phyloP scores from a whole-genome alignment of 2,113 vertebrate genomes.

The Psilopogon haemacephalus region DNA sequence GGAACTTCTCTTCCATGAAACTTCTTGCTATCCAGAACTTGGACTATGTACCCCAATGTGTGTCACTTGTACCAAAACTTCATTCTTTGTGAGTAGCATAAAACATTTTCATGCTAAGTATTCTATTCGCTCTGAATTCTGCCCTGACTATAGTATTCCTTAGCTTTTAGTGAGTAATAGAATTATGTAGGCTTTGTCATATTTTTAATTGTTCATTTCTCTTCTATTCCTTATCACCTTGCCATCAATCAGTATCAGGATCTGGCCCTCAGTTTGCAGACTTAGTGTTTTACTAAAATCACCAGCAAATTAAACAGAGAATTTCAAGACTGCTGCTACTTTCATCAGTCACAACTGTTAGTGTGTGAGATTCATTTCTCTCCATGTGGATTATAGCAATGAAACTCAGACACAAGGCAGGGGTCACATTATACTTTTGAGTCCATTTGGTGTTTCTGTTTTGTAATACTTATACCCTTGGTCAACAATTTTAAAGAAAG shows the following conservation, averaged over 20 bases:
- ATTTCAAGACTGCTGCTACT: neutral
- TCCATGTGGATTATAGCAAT: neutral
- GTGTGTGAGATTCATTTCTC: neutral
- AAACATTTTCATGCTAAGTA: neutral
- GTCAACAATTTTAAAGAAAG: conserved; percentile 40
- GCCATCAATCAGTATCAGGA: neutral
- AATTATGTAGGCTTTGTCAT: neutral
- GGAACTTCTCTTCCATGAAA: neutral
- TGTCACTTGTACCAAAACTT: neutral
- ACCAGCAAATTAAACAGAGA: neutral
- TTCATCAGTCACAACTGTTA: neutral
- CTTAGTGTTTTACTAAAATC: neutral
- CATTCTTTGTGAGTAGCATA: neutral
- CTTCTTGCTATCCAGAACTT: neutral
- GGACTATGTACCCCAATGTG: neutral
- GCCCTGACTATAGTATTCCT: neutral
- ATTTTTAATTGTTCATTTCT: neutral
- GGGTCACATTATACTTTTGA: neutral
- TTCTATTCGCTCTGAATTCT: neutral
- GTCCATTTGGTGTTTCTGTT: conserved; percentile 28
- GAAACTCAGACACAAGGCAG: neutral
- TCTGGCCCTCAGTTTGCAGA: neutral
- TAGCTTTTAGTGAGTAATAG: neutral
- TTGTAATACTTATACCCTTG: neutral
- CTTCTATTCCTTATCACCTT: neutral